These are phyloP conservation scores for Plebejus melissa DNA, from an alignment of 2,888 invertebrate genomes.

Conservation along the genomic window DNA sequence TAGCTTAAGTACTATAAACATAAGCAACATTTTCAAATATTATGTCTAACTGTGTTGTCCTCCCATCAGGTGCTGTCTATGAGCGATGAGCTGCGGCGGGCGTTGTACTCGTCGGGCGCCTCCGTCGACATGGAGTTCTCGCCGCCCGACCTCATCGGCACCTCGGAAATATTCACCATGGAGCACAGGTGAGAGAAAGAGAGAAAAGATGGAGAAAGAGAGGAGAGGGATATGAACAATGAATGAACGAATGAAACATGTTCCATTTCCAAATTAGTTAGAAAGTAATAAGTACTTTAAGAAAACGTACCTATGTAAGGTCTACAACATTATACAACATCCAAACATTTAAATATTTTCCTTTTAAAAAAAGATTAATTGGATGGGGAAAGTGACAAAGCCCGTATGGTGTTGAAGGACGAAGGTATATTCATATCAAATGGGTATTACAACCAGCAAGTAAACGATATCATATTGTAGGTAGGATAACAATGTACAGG, in stretches of 20 bases:
- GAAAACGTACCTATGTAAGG: too few species aligned
- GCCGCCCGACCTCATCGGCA: conserved; percentile 93
- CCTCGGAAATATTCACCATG: conserved; percentile 93
- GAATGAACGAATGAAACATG: neutral
- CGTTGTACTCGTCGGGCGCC: conserved; percentile 86
- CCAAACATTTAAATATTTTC: too few species aligned
- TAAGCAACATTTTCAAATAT: neutral
- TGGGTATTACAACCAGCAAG: too few species aligned
- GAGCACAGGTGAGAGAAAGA: conserved; percentile 82
- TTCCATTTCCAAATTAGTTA: neutral
- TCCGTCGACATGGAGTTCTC: conserved; percentile 92
- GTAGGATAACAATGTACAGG: neutral
- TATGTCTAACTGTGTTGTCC: conserved; percentile 27
- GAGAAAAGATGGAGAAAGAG: too few species aligned
- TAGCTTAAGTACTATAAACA: too few species aligned
- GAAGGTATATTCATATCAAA: too few species aligned
- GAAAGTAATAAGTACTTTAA: neutral
- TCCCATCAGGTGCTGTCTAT: conserved; percentile 89
- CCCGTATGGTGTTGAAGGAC: neutral
- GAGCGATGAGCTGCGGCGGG: conserved; percentile 94
- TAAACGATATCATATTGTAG: neutral
- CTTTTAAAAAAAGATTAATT: too few species aligned
- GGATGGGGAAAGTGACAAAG: too few species aligned
- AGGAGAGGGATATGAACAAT: too few species aligned
- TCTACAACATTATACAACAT: too few species aligned